Conservation (phyloP, 2,113 vertebrate genomes). For the Chlamydotis undulata region DNA sequence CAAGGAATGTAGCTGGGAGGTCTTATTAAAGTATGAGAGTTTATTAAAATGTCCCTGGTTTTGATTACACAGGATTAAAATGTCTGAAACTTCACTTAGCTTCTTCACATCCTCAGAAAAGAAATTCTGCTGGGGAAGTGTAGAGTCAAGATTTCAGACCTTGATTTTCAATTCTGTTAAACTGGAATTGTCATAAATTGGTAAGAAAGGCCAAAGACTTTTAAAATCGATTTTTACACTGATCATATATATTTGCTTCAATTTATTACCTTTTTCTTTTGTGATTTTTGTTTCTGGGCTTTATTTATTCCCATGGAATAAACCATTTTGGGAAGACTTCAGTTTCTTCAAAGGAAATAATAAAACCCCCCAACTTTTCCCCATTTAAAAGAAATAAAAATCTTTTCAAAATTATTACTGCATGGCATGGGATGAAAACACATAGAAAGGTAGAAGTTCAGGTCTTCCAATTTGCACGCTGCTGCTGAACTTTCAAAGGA, state of each 20-base stretch:
- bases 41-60: slow-evolving; percentile 5
- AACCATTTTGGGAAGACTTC: not conserved
- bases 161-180: not conserved
- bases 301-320: not conserved
- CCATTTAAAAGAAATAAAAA: not conserved
- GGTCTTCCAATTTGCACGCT: not conserved
- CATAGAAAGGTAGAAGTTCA: not conserved
- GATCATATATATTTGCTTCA: not conserved
- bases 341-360: not conserved
- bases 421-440: not conserved
- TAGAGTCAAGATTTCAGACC: not conserved
- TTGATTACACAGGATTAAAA: slow-evolving; percentile 31
- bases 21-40: slow-evolving; percentile 33
- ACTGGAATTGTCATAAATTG: not conserved
- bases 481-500: not conserved
- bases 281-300: not conserved
- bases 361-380: fast-evolving
- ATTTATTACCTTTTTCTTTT: not conserved
- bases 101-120: not conserved
- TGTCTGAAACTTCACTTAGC: not conserved
- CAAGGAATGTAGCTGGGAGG: slow-evolving; percentile 42
- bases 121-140: not conserved
- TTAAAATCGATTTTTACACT: not conserved
- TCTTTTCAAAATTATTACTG: not conserved
- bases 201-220: not conserved